phyloP scores from a whole-genome alignment of 2,888 invertebrate genomes.

The Metalampra italica region DNA sequence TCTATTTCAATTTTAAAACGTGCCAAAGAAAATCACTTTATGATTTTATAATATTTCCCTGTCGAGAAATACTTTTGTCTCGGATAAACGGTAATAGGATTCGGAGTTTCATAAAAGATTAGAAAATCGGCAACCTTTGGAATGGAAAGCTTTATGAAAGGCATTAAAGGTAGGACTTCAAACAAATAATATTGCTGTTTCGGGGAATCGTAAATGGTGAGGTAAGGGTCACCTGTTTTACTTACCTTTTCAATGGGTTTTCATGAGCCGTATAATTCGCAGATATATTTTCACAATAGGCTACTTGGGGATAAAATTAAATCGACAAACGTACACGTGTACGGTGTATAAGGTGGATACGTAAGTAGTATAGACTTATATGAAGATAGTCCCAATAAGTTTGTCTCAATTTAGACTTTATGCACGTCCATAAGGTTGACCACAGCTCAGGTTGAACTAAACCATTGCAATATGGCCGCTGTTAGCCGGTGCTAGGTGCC shows the following conservation, averaged over 20 bases:
- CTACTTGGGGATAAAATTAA: no score
- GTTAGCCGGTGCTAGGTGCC: no score
- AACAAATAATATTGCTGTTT: slow-evolving; percentile 22
- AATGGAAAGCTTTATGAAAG: slow-evolving; percentile 22
- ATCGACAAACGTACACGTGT: no score
- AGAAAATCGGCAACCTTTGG: slow-evolving; percentile 21
- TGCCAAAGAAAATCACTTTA: slow-evolving; percentile 17
- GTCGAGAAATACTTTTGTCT: slow-evolving; percentile 14
- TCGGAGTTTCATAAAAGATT: slow-evolving; percentile 18
- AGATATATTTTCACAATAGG: no score
- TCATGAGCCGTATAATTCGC: no score
- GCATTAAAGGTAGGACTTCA: slow-evolving; percentile 27
- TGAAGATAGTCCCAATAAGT: no score
- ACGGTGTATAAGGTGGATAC: no score
- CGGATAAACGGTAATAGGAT: slow-evolving; percentile 8
- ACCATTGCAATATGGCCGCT: no score
- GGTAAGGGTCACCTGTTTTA: slow-evolving; percentile 14
- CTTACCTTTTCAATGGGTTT: background rate
- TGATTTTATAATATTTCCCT: slow-evolving; percentile 12
- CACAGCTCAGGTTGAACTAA: no score
- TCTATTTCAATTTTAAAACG: slow-evolving; percentile 16
- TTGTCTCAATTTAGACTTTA: no score
- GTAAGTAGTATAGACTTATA: no score
- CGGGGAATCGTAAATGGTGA: slow-evolving; percentile 24
- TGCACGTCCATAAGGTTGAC: no score